Evolutionary conservation across 2,888 invertebrate species (phyloP).

Genomic region (Suillia variegata): DNA sequence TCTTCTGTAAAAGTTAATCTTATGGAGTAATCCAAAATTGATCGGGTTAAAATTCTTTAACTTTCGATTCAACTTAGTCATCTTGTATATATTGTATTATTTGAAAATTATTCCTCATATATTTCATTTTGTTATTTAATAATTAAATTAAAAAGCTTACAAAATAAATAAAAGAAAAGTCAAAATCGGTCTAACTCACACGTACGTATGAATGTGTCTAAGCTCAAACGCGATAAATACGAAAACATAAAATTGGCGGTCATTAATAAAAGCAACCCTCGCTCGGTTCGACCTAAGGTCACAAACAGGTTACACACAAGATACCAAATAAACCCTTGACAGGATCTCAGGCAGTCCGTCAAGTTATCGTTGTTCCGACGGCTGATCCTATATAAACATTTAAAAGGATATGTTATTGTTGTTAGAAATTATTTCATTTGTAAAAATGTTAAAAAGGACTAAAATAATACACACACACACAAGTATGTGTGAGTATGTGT

Average conservation of each 20-base stretch:
- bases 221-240: conserved; percentile 47
- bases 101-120: too few relatives aligned
- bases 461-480: too few relatives aligned
- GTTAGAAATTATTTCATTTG: conserved; percentile 40
- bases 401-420: conserved; percentile 21
- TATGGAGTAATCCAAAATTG: too few relatives aligned
- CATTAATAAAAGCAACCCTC: conserved; percentile 44
- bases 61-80: too few relatives aligned
- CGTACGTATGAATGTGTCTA: conserved; percentile 25
- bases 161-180: too few relatives aligned
- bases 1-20: too few relatives aligned
- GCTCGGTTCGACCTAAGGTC: too few relatives aligned
- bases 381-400: conserved; percentile 39
- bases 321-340: background rate
- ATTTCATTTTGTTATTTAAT: too few relatives aligned
- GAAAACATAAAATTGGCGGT: conserved; percentile 47
- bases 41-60: too few relatives aligned
- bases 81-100: too few relatives aligned
- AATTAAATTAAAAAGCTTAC: too few relatives aligned
- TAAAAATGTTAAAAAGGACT: conserved; percentile 31
- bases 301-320: background rate
- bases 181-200: too few relatives aligned
- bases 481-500: background rate
- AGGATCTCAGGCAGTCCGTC: background rate
- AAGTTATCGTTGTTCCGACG: background rate